phyloP scores from a whole-genome alignment of 2,797 vertebrate species.

The Champsocephalus gunnari region DNA sequence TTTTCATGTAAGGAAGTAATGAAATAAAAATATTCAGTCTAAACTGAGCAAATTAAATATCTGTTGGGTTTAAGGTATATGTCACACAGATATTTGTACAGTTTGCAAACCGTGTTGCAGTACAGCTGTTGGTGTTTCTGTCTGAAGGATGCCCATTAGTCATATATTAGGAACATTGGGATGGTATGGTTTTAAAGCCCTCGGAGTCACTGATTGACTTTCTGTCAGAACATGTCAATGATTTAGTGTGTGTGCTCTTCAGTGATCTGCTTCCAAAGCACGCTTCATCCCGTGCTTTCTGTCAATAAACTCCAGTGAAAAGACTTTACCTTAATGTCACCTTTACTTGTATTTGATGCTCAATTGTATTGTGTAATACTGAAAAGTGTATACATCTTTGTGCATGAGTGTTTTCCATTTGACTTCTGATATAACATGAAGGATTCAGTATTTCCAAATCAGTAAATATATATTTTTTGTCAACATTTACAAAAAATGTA shows the following conservation, averaged over 20 bases:
- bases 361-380: not conserved
- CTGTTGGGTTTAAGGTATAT: not conserved
- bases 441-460: too few relatives aligned
- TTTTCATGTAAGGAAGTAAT: not conserved
- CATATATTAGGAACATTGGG: not conserved
- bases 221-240: too few relatives aligned
- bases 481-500: too few relatives aligned
- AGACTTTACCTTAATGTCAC: not conserved
- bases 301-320: slow-evolving; percentile 39
- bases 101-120: slow-evolving; percentile 1
- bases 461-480: too few relatives aligned
- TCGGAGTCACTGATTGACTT: too few relatives aligned
- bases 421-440: too few relatives aligned
- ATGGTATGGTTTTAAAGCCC: not conserved
- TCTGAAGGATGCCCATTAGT: not conserved
- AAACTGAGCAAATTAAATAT: not conserved
- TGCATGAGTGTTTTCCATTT: too few relatives aligned
- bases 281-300: slow-evolving; percentile 14
- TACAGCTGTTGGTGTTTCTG: slow-evolving; percentile 1
- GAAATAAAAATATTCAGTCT: not conserved
- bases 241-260: slow-evolving; percentile 6
- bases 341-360: not conserved
- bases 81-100: not conserved
- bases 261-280: slow-evolving; percentile 12
- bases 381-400: not conserved